Evolutionary conservation across 37 sponge, comb jelly and placozoan species (phyloP).

Genomic region (Halichondria panicea): DNA sequence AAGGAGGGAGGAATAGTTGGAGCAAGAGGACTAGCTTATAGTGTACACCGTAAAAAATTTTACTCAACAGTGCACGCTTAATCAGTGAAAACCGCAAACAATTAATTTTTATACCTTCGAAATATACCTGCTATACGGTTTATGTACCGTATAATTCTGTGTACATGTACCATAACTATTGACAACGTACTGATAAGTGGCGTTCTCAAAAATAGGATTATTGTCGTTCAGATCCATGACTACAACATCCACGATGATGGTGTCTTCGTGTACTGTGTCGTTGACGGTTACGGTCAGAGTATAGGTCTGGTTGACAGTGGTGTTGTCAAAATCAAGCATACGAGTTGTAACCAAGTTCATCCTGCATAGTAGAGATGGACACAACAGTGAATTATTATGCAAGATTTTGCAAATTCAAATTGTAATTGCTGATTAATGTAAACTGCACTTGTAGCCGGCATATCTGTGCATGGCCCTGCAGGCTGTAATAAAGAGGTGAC

Average conservation of each 20-base stretch:
- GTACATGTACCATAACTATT: neutral
- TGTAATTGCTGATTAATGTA: too few species aligned
- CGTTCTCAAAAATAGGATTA: slow-evolving; percentile 39
- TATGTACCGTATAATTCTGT: too few species aligned
- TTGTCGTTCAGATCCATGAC: slow-evolving; percentile 62
- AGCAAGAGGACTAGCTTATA: neutral
- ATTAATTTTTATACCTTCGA: too few species aligned
- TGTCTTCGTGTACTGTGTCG: slow-evolving; percentile 7
- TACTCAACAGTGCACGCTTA: too few species aligned
- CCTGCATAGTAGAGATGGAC: too few species aligned
- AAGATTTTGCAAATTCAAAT: neutral
- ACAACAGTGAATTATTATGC: neutral
- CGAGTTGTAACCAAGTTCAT: neutral
- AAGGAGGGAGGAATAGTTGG: neutral
- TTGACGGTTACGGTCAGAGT: slow-evolving; percentile 22
- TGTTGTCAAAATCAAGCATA: slow-evolving; percentile 30
- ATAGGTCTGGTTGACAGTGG: neutral
- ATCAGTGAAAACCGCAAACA: too few species aligned
- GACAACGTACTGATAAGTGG: slow-evolving; percentile 8
- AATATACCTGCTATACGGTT: too few species aligned
- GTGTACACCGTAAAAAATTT: too few species aligned
- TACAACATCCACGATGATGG: slow-evolving; percentile 9
- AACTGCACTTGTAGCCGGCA: too few species aligned
- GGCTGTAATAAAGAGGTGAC: too few species aligned
- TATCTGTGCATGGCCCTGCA: too few species aligned